Evolutionary conservation across 2,113 vertebrate species (phyloP).

Genomic region (Recurvirostra avosetta): DNA sequence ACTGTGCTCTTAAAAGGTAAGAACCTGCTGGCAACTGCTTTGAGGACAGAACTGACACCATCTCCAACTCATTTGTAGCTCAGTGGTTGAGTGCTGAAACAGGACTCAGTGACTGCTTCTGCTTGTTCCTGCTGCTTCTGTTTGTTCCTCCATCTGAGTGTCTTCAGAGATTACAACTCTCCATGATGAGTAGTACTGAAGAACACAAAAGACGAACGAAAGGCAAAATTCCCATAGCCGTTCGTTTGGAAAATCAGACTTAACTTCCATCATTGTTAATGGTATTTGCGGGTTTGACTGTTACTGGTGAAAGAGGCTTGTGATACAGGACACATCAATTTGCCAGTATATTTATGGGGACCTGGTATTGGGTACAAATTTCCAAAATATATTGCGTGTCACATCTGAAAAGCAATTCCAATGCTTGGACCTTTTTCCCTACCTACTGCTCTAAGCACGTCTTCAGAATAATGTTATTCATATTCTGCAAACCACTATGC

Average conservation of each 20-base stretch:
- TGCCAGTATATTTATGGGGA: background rate
- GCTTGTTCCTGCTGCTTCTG: background rate
- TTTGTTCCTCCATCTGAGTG: background rate
- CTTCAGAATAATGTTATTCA: background rate
- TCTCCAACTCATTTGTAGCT: background rate
- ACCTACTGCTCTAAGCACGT: background rate
- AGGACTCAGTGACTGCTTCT: background rate
- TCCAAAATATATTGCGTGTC: background rate
- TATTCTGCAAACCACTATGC: slow-evolving; percentile 4
- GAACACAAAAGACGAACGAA: background rate
- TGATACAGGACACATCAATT: background rate
- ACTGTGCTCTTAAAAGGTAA: too few relatives aligned
- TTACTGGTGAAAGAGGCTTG: background rate
- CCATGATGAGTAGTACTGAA: background rate
- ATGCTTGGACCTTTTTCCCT: background rate
- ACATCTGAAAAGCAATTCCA: background rate
- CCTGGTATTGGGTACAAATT: background rate
- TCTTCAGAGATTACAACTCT: background rate
- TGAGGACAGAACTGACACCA: background rate
- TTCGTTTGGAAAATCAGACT: background rate
- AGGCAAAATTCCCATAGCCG: background rate
- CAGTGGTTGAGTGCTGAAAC: background rate
- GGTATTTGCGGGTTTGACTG: background rate
- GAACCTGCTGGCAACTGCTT: background rate
- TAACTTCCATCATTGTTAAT: background rate